Conservation (phyloP, 2,113 vertebrate species). For the Phylloscopus trochilus region DNA sequence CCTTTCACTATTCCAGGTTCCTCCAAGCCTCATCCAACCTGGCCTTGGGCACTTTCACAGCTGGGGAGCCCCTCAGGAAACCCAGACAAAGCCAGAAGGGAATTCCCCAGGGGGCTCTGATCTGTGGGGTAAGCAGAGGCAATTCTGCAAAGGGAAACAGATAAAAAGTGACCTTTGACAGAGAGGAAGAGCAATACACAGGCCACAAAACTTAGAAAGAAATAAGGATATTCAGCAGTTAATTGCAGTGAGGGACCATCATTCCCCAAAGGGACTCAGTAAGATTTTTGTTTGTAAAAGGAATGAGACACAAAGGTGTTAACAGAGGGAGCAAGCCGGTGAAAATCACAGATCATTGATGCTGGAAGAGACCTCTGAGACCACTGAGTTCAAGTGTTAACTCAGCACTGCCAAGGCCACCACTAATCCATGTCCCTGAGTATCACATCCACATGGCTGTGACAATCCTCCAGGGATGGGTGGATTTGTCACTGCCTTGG, state of each 20-base stretch:
- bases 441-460: neutral
- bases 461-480: neutral
- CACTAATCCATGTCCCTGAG: accelerated
- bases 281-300: neutral
- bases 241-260: neutral
- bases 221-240: neutral
- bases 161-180: neutral
- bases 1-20: neutral
- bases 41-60: neutral
- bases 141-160: neutral
- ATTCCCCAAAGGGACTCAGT: neutral
- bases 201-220: neutral
- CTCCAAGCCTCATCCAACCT: neutral
- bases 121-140: neutral
- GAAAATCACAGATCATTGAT: neutral
- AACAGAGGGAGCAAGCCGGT: neutral
- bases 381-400: accelerated
- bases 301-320: neutral
- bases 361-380: neutral
- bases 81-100: neutral
- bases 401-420: neutral
- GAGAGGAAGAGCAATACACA: neutral
- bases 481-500: too few species aligned
- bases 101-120: neutral
- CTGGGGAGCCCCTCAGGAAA: neutral